Percentiles rank a stretch among this genome's conserved stretches.
phyloP scores from a whole-genome alignment of 2,888 invertebrate genomes.

The Dioctria linearis region DNA sequence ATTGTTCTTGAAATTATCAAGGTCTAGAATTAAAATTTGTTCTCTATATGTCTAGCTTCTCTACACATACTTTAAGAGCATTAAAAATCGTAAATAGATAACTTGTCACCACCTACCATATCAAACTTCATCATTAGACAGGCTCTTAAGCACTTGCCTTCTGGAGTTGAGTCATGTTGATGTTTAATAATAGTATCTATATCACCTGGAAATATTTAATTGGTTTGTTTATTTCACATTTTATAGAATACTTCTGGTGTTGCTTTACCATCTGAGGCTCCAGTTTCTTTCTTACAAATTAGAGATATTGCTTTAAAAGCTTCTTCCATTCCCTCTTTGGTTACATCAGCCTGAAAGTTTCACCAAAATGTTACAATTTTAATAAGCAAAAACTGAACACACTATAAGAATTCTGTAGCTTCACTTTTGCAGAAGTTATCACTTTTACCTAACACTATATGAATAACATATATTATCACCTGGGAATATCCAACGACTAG shows the following conservation, averaged over 20 bases:
- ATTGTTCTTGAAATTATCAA: too few species aligned
- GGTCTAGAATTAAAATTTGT: too few species aligned
- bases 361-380: background rate
- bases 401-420: too few species aligned
- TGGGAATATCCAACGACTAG: background rate
- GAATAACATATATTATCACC: background rate
- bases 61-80: background rate
- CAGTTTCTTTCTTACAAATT: constrained; percentile 65
- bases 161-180: constrained; percentile 61
- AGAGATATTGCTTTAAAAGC: constrained; percentile 61
- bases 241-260: background rate
- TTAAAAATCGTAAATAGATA: background rate
- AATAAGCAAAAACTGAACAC: too few species aligned
- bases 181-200: constrained; percentile 64
- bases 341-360: constrained; percentile 58
- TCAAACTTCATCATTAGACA: constrained; percentile 67
- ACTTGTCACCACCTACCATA: constrained; percentile 62
- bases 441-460: too few species aligned
- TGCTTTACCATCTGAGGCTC: constrained; percentile 66
- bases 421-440: too few species aligned
- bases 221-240: too few species aligned
- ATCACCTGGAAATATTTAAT: constrained; percentile 62
- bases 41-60: background rate
- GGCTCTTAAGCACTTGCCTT: constrained; percentile 67
- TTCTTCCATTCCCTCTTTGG: constrained; percentile 62